Conservation (phyloP, 2,797 vertebrate species). For the Distichodus sexfasciatus region DNA sequence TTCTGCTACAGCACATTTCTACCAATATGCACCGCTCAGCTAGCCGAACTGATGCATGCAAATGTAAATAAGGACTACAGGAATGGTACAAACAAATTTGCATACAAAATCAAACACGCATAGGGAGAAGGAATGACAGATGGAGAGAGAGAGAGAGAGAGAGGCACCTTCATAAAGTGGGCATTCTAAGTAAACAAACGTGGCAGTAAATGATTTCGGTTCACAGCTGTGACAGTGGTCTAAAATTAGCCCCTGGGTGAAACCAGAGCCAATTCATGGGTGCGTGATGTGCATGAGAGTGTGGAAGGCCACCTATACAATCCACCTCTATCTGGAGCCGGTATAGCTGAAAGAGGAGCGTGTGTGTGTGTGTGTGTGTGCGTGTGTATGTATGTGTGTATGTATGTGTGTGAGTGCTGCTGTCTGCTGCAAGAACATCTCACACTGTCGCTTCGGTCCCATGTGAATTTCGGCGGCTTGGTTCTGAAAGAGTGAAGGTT, state of each 20-base stretch:
- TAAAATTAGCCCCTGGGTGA: slow-evolving; percentile 58
- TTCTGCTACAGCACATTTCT: no score
- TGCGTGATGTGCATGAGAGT: slow-evolving; percentile 63
- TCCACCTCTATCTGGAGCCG: slow-evolving; percentile 51
- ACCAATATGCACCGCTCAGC: no score
- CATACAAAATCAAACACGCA: no score
- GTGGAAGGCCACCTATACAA: slow-evolving; percentile 62
- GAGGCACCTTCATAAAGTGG: background rate
- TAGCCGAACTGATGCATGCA: no score
- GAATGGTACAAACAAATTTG: no score
- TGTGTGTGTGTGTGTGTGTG: slow-evolving; percentile 16
- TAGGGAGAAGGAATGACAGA: background rate
- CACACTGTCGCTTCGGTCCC: no score
- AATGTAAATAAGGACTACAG: no score
- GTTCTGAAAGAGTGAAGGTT: no score
- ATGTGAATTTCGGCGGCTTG: no score
- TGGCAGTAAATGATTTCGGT: slow-evolving; percentile 43
- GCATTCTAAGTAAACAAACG: slow-evolving; percentile 11
- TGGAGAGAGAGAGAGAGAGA: background rate
- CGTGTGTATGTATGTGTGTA: no score
- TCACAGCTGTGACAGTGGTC: slow-evolving; percentile 50
- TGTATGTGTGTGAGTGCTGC: no score
- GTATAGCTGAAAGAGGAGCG: slow-evolving; percentile 42
- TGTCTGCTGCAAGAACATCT: slow-evolving; percentile 59
- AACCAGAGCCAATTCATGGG: slow-evolving; percentile 60